phyloP scores from a whole-genome alignment of 2,797 vertebrate species.

The Anabas testudineus region DNA sequence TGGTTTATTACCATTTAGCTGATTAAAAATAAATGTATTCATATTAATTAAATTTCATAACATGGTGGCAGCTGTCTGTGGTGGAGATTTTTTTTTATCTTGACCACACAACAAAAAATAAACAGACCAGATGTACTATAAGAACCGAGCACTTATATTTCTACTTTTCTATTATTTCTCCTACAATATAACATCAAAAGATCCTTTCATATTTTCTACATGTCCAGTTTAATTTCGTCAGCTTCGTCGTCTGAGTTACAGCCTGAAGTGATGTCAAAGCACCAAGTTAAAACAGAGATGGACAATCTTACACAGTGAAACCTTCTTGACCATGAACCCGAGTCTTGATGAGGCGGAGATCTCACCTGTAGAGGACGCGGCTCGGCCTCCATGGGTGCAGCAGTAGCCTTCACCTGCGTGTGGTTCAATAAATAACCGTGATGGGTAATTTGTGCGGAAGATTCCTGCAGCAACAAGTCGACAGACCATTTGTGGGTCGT shows the following conservation, averaged over 20 bases:
- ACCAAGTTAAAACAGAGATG: not conserved
- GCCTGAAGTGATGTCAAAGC: not conserved
- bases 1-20: no score
- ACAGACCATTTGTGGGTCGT: constrained; percentile 23
- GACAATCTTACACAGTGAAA: not conserved
- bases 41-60: no score
- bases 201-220: not conserved
- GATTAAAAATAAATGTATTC: no score
- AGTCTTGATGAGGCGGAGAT: not conserved
- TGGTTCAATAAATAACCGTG: constrained; percentile 40
- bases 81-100: no score
- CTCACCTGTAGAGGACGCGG: not conserved
- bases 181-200: not conserved
- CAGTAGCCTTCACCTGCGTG: constrained; percentile 46
- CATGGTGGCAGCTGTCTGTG: no score
- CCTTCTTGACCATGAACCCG: not conserved
- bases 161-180: not conserved
- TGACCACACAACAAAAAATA: no score
- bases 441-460: constrained; percentile 23
- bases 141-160: no score
- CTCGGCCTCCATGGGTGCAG: not conserved
- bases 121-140: no score
- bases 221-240: not conserved
- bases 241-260: not conserved
- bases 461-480: constrained; percentile 27